Conservation (phyloP, 1,140 invertebrate species). For the Rhyacophila brunnea region DNA sequence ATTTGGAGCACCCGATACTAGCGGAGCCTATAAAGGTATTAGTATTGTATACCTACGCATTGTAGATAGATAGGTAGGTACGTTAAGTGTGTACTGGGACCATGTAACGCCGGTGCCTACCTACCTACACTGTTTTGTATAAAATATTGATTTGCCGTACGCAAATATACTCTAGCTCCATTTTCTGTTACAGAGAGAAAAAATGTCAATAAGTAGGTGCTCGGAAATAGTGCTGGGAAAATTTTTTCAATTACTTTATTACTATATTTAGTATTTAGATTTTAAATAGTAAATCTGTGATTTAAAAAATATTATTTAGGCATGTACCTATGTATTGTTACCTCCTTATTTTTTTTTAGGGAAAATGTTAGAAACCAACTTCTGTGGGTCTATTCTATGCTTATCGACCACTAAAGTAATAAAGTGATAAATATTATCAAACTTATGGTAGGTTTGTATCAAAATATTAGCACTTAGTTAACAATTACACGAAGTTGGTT, state of each 20-base stretch:
- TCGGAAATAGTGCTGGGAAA: slow-evolving; percentile 22
- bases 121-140: slow-evolving; percentile 30
- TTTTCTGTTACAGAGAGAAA: slow-evolving; percentile 36
- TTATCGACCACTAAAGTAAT: too few relatives aligned
- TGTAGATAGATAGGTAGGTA: background rate
- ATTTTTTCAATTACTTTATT: background rate
- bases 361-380: too few relatives aligned
- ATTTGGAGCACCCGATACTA: slow-evolving; percentile 17
- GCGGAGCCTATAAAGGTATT: slow-evolving; percentile 15
- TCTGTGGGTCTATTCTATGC: too few relatives aligned
- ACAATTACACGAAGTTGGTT: too few relatives aligned
- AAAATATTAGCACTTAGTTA: too few relatives aligned
- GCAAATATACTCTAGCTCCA: slow-evolving; percentile 37
- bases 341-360: too few relatives aligned
- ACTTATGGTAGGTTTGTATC: too few relatives aligned
- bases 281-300: too few relatives aligned
- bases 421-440: too few relatives aligned
- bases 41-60: background rate
- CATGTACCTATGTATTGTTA: too few relatives aligned
- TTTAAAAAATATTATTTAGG: too few relatives aligned
- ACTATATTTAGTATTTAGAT: too few relatives aligned
- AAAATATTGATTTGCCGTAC: slow-evolving; percentile 37
- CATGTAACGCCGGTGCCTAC: slow-evolving; percentile 4
- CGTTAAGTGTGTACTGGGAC: slow-evolving; percentile 8
- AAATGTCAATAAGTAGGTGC: slow-evolving; percentile 37